Base-by-base conservation (phyloP, 2,797 vertebrate species). In the Lophius americanus region DNA sequence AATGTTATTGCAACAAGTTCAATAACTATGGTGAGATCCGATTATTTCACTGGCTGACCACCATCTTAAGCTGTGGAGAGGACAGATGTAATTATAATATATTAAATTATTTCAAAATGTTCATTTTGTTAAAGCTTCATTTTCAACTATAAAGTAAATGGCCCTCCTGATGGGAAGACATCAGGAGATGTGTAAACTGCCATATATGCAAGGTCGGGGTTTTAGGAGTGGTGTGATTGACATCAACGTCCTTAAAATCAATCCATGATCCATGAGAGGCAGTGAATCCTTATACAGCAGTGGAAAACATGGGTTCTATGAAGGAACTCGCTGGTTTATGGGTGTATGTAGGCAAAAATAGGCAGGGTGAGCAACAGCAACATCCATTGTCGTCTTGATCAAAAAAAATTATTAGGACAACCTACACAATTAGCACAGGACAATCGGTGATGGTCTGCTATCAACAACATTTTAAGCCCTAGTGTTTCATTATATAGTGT, bases 211-310 rank as follows among this genome's bases (percentile, higher is more conserved):
- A 61, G 76, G 61, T 83, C 75, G 73, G 60, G 64, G 70, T 79
- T 84, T 73, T 70, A 75, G 48, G 55, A 78, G 56, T 7, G 56
- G n/a, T 7, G 39, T 44, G 39, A 36, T 23, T 60, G 43, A 75
- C 73, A 75, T 84, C 79, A 87, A 71, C 66, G 68, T 75, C 73
- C 53, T 69, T 63, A 81, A 84, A 75, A 85, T 73, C 64, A 51
- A 72, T 55, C 23, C 63, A 42, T 55, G 58, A 66, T 52, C 73
- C 64, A 67, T 57, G 71, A 78, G 70, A 67, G 70, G 66, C 63
- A 57, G 54, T 5, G 46, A 49, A 63, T 64, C 60, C 51, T 67
- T 51, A 46, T 66, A 51, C 48, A 57, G 57, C 12, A 23, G 51
- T 51, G 71, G 65, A 78, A 81, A 82, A 79, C 60, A 75, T 7